These are phyloP conservation scores for Ciconia stormi DNA, from an alignment of 2,113 vertebrate species.

Conservation along the genomic window DNA sequence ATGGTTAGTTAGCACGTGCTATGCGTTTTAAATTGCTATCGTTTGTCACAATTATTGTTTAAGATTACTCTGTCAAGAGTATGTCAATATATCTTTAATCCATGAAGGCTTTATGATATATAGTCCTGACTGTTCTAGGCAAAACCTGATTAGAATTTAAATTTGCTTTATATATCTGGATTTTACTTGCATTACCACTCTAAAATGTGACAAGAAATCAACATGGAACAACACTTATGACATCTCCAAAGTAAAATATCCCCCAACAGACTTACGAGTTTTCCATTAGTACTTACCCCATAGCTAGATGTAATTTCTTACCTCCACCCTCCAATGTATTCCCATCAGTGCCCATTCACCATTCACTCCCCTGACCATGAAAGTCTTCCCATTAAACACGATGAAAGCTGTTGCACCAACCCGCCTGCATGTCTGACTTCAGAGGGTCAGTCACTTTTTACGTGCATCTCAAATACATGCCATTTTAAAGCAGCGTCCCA, in stretches of 20 bases:
- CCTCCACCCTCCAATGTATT: not conserved
- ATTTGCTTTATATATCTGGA: not conserved
- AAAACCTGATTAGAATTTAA: not conserved
- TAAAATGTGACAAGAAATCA: not conserved
- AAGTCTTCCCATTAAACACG: not conserved
- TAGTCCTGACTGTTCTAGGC: not conserved
- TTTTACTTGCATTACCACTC: not conserved
- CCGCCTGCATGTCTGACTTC: fast-evolving
- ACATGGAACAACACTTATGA: not conserved
- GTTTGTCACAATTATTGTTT: not conserved
- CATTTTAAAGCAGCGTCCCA: not conserved
- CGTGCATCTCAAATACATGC: fast-evolving
- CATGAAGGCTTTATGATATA: not conserved
- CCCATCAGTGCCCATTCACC: not conserved
- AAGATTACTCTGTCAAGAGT: not conserved
- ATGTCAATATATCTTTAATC: not conserved
- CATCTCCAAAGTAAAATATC: not conserved
- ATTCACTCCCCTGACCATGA: not conserved
- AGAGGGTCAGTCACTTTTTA: not conserved
- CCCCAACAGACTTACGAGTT: not conserved
- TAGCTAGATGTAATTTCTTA: not conserved
- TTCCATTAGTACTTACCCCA: not conserved
- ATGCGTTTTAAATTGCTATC: not conserved
- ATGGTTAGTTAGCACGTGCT: not conserved
- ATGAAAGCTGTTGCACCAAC: not conserved